Percentiles rank a stretch among this genome's conserved stretches.
Conservation (phyloP, 1,140 invertebrate genomes). For the Meloidogyne exigua region DNA sequence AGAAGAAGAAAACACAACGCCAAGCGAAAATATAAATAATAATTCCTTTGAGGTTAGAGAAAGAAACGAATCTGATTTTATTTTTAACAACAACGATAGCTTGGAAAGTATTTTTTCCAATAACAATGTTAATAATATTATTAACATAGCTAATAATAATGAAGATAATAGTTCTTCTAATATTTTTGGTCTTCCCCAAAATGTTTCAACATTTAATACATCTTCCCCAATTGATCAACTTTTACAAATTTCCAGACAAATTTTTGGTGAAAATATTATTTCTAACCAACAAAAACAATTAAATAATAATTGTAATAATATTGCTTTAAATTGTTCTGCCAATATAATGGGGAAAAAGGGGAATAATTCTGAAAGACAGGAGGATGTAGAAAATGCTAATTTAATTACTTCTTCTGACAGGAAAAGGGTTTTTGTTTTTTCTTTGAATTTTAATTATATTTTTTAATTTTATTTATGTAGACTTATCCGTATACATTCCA, state of each 20-base stretch:
- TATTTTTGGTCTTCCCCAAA: background rate
- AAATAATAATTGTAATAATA: slow-evolving; percentile 3
- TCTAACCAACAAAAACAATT: slow-evolving; percentile 13
- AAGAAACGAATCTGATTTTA: slow-evolving; percentile 12
- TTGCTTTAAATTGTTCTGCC: background rate
- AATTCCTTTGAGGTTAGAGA: slow-evolving; percentile 2
- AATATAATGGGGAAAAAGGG: background rate
- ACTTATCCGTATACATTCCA: slow-evolving; percentile 54
- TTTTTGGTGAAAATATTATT: slow-evolving; percentile 9
- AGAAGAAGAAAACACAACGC: background rate
- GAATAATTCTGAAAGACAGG: background rate
- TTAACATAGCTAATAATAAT: background rate
- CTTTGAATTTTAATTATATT: background rate
- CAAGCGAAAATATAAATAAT: background rate
- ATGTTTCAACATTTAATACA: background rate
- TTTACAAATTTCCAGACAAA: slow-evolving; percentile 23
- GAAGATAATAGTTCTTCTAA: background rate
- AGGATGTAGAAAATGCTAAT: background rate
- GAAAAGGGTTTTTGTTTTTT: background rate
- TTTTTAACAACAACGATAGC: slow-evolving; percentile 12
- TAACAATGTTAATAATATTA: background rate
- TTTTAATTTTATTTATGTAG: slow-evolving; percentile 37
- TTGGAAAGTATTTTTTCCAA: slow-evolving; percentile 2
- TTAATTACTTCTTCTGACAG: background rate
- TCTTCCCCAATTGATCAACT: slow-evolving; percentile 15